A percentile compares a stretch with the other conserved stretches of the same genome.
These are phyloP conservation scores for Schizopygopsis malacanthus DNA, from an alignment of 2,797 vertebrate genomes.

Conservation along the genomic window DNA sequence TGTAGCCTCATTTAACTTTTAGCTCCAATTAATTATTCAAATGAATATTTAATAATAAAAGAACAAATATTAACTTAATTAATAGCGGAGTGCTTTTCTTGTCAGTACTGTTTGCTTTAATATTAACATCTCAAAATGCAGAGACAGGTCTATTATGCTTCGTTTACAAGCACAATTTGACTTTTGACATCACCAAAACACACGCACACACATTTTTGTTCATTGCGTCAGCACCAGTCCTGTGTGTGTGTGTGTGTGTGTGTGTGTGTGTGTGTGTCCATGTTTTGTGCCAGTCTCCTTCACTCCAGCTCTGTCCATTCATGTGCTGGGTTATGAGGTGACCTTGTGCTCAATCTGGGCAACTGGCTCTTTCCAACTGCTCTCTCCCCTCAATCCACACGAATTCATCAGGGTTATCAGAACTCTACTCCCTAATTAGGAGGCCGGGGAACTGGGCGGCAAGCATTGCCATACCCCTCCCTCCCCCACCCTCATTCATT, in stretches of 20 bases:
- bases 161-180: neutral
- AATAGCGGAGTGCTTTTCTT: neutral
- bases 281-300: conserved; percentile 17
- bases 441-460: conserved; percentile 52
- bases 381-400: conserved; percentile 43
- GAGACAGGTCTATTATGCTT: neutral
- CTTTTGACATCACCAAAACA: conserved; percentile 3
- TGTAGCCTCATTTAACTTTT: neutral
- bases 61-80: neutral
- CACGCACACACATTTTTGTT: neutral
- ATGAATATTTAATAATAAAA: neutral
- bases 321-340: conserved; percentile 43
- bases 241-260: neutral
- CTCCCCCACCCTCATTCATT: conserved; percentile 44
- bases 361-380: conserved; percentile 34
- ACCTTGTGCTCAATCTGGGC: conserved; percentile 53
- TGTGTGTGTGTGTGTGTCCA: conserved; percentile 34
- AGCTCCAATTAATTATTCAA: neutral
- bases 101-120: neutral
- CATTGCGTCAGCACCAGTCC: neutral
- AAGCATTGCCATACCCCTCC: conserved; percentile 44
- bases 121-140: neutral
- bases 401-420: conserved; percentile 53
- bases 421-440: conserved; percentile 61
- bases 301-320: conserved; percentile 22